Conservation (phyloP, 2,888 invertebrate genomes). For the Taenaris catops region DNA sequence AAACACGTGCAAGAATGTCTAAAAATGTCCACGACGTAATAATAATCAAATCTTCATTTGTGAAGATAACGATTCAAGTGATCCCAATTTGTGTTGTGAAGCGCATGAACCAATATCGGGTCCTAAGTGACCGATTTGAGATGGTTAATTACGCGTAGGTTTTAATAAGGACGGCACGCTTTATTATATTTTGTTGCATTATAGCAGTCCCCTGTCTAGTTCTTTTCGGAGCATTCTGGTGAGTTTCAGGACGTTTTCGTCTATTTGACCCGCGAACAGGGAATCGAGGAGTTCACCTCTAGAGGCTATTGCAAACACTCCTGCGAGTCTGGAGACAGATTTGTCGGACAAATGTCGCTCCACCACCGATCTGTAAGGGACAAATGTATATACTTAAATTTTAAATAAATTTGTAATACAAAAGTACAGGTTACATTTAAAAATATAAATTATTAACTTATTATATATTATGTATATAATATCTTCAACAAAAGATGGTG, state of each 20-base stretch:
- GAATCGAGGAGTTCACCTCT: constrained; percentile 65
- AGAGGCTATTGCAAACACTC: constrained; percentile 82
- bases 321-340: constrained; percentile 87
- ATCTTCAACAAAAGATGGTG: too few species aligned
- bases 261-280: constrained; percentile 61
- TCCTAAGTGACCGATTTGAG: constrained; percentile 11
- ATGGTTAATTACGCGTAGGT: constrained; percentile 29
- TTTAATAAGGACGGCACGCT: constrained; percentile 55
- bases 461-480: too few species aligned
- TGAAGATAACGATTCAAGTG: constrained; percentile 52
- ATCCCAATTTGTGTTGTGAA: constrained; percentile 15
- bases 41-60: constrained; percentile 63
- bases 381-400: neutral
- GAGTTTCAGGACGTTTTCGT: constrained; percentile 63
- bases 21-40: constrained; percentile 27
- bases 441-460: too few species aligned
- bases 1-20: constrained; percentile 18
- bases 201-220: constrained; percentile 66
- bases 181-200: constrained; percentile 34
- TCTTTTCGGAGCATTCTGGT: constrained; percentile 70
- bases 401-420: too few species aligned
- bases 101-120: constrained; percentile 7
- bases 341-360: constrained; percentile 91
- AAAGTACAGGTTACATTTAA: too few species aligned
- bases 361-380: constrained; percentile 81